Conservation (phyloP, 1,140 invertebrate genomes). For the Papilio aristodemus region DNA sequence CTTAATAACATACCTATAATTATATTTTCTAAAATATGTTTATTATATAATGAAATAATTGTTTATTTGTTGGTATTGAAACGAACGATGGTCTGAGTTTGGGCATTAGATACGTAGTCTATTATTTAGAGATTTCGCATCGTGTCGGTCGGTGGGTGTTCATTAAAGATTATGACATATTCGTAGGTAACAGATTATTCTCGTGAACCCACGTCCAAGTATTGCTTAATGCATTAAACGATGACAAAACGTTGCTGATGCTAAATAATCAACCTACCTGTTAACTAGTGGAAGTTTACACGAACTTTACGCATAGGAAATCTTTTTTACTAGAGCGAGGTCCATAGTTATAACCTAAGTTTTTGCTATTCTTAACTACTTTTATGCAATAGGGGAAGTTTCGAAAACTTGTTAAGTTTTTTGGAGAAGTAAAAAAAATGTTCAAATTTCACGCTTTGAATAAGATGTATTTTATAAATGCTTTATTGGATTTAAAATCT, state of each 20-base stretch:
- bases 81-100: not conserved
- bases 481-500: not conserved
- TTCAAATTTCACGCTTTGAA: not conserved
- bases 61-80: not conserved
- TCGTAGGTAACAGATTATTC: slow-evolving; percentile 37
- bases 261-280: slow-evolving; percentile 25
- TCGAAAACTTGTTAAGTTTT: too few relatives aligned
- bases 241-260: slow-evolving; percentile 36
- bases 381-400: too few relatives aligned
- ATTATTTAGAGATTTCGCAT: slow-evolving; percentile 20
- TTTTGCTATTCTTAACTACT: too few relatives aligned
- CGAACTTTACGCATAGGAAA: not conserved
- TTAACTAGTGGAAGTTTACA: slow-evolving; percentile 13
- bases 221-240: slow-evolving; percentile 37
- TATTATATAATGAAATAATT: not conserved
- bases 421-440: too few relatives aligned
- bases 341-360: too few relatives aligned
- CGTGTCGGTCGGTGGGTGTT: slow-evolving; percentile 36
- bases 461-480: slow-evolving; percentile 1
- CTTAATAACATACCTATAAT: too few relatives aligned
- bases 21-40: not conserved
- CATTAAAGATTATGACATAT: slow-evolving; percentile 37
- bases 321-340: not conserved
- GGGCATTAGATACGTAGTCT: slow-evolving; percentile 16
- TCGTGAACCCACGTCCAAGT: slow-evolving; percentile 35